Evolutionary conservation across 2,888 invertebrate species (phyloP), one percentile per base, ranked within the genome.

Genomic region (Limnephilus auricula): DNA sequence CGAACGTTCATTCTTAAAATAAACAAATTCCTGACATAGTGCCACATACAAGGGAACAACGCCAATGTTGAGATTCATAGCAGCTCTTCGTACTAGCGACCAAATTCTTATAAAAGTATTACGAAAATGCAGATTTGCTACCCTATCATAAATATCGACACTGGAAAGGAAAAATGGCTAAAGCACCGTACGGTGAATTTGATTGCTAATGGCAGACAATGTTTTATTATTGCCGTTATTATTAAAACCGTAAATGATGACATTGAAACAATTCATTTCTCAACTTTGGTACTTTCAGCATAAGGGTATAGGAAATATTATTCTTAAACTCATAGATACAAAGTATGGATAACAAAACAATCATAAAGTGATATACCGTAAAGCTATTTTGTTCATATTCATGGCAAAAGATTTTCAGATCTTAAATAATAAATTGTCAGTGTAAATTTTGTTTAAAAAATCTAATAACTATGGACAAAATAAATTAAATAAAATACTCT

Each of bases 401-500:
- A 82, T 32, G 31, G 80, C 32, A 82, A 82, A 31, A 82, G 80
- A 82, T 32, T 31, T 32, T 82, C 80, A 82, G 65, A 65, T 65
- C 65, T 65, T 65, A 65, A 65, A 65, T 65, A n/a, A 65, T 65
- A 65, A 65, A 65, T 65, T n/a, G 65, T 80, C 32, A 82, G 32
- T 82, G 34, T 32, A 82, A 45, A 50, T 13, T 45, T 86, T 86
- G 12, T 50, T 45, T 86, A 86, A 50, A 86, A 86, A 86, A 86
- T 86, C 50, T 86, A 86, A 40, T 31, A n/a, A 65, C 45, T 86
- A 65, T 65, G 50, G 50, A 86, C 30, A 12, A 50, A 50, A 50
- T 86, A 50, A 86, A 86, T 86, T 32, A 65, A n/a, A 25, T 65
- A 65, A 65, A 65, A 65, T 65, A 65, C 25, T 65, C 18, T 65